Base-by-base conservation (phyloP, 2,113 vertebrate genomes). In the Triplophysa siluroides region DNA sequence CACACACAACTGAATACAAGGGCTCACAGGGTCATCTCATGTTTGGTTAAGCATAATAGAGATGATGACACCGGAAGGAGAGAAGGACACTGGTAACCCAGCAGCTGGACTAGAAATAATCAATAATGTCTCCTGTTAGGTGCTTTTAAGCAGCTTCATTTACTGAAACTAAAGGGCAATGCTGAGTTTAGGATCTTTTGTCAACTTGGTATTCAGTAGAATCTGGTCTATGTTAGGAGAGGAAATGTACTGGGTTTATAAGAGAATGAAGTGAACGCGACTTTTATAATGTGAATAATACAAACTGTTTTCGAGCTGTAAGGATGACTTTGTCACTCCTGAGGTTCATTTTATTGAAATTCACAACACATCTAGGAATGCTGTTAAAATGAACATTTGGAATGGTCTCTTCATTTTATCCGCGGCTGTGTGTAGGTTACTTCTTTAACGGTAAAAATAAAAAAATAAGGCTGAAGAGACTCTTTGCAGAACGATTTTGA, bases 31-130 rank as follows among this genome's bases (percentile, higher is more conserved):
- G 47, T 26, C 38, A 58, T 73, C 41, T 73, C 12, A 58, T 73
- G 52, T 73, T 73, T 60, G 56, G n/a, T 58, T 58, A 41, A 16
- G 70, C 52, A 73, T 58, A 23, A 73, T 33, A 41, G 26, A 41
- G n/a, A 38, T 58, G n/a, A 41, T 41, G 70, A 72, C 50, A 72
- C 47, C n/a, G 45, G 19, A 29, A 19, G 56, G 26, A 29, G 52
- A 58, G 2, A 38, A 58, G 70, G 29, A 38, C 70, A n/a, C 1
- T 56, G 29, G 18, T 72, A 2, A 56, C 12, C 7, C 50, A 38
- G 29, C 29, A 58, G 52, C 29, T 58, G 69, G 52, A 58, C n/a
- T 41, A 72, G 29, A 72, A 58, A 58, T 68, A 24, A 68, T 58
- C 56, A 18, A 23, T 60, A 12, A 41, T 23, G 29, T 73, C 29